A percentile compares a stretch with the other conserved stretches of the same genome.
Evolutionary conservation across 2,113 vertebrate species (phyloP).

Genomic region (Pristiophorus japonicus): DNA sequence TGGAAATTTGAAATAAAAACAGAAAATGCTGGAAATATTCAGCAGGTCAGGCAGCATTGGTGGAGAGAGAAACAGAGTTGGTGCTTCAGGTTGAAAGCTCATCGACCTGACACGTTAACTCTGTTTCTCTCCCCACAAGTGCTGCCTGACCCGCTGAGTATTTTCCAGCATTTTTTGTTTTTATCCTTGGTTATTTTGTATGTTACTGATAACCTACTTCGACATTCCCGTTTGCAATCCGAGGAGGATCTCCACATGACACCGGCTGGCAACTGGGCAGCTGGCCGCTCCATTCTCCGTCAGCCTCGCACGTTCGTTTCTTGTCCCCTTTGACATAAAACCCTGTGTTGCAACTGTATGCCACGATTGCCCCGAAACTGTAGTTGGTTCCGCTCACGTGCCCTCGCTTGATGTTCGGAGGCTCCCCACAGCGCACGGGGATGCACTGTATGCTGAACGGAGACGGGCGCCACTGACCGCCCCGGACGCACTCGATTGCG

Average conservation of each 20-base stretch:
- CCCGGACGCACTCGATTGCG: slow-evolving; percentile 76
- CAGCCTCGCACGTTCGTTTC: slow-evolving; percentile 82
- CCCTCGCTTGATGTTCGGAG: slow-evolving; percentile 69
- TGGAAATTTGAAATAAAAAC: no score
- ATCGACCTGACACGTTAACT: no score
- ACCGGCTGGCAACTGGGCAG: slow-evolving; percentile 83
- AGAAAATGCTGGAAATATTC: no score
- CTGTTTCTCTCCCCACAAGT: no score
- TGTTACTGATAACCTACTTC: slow-evolving; percentile 60
- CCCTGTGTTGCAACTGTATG: slow-evolving; percentile 86
- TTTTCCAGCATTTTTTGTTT: background rate
- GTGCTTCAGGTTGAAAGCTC: no score
- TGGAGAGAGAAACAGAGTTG: no score
- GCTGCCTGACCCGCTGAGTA: no score
- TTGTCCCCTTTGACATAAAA: slow-evolving; percentile 91
- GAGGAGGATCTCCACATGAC: slow-evolving; percentile 67
- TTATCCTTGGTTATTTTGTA: background rate
- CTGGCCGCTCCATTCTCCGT: slow-evolving; percentile 80
- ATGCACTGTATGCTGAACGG: slow-evolving; percentile 77
- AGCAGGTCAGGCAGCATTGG: no score
- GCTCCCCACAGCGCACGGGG: slow-evolving; percentile 82
- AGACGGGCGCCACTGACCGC: slow-evolving; percentile 83
- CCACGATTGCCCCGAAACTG: slow-evolving; percentile 87
- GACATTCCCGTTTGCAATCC: slow-evolving; percentile 72
- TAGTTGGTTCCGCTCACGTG: slow-evolving; percentile 83